Conservation (phyloP, 35 echinoderm and acorn worm species). For the Apostichopus californicus region DNA sequence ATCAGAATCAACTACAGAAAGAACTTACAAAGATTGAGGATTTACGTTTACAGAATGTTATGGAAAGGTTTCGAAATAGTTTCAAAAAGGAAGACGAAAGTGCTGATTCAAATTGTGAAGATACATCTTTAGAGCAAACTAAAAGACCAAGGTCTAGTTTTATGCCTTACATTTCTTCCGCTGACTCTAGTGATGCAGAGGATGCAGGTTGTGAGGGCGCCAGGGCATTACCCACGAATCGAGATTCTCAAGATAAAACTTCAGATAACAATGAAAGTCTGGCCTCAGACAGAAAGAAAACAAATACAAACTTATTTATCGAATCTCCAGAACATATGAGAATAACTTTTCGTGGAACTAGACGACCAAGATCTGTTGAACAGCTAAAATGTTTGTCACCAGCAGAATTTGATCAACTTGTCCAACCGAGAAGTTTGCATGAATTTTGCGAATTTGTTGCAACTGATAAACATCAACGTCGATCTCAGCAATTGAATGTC, state of each 20-base stretch:
- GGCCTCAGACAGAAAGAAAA: background rate
- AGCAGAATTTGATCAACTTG: background rate
- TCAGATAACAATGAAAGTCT: background rate
- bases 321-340: slow-evolving; percentile 29
- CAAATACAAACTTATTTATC: background rate
- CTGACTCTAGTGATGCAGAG: background rate
- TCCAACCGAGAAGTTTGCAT: background rate
- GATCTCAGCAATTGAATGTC: background rate
- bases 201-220: background rate
- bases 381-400: background rate
- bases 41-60: background rate
- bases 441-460: background rate
- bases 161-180: background rate
- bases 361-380: slow-evolving; percentile 13
- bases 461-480: background rate
- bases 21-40: slow-evolving; percentile 35
- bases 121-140: background rate
- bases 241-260: background rate
- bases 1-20: background rate
- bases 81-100: background rate
- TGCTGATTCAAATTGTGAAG: background rate
- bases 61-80: slow-evolving; percentile 14
- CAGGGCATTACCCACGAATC: background rate
- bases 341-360: background rate
- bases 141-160: background rate